Base-by-base conservation (phyloP, 2,888 invertebrate species). In the Epistrophella euchroma region DNA sequence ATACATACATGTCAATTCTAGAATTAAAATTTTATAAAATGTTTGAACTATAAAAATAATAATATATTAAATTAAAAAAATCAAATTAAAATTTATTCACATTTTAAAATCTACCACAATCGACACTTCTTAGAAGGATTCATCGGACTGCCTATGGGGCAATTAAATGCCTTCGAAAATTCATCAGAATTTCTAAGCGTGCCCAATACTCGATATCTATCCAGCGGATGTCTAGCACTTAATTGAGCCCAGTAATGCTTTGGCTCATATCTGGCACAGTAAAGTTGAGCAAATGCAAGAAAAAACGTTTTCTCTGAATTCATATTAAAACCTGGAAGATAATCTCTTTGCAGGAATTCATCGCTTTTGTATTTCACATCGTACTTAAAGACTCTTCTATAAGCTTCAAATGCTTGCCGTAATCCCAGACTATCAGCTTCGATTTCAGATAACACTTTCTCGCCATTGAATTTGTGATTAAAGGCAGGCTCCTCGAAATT, bases 111-210 rank as follows among this genome's bases (percentile, higher is more conserved):
- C 40, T 81, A 92, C 91, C 91, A 91, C 15, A 92, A 86, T 19
- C 89, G 87, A 72, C 91, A 91, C 13, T 90, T 89, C 13, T 90
- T 88, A 19, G 88, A 86, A 3, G 91, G 90, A 75, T 91, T 91
- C 91, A 91, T 91, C 77, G 90, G 89, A 13, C 89, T 89, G 10
- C 89, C 90, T 28, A 88, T 84, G 28, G 90, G 90, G 64, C 91
- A 91, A 4, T 88, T 89, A 17, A 91, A 91, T 7, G 89, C 90
- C 0, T 87, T 75, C 0, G 91, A 90, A 68, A 91, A 91, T 35
- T 91, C 91, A 40, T 91, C 91, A 32, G 90, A 92, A 76, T 91
- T 91, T 40, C 90, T 91, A 82, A 91, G 35, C 0, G 92, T 90
- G 56, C 91, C 91, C 62, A 90, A 68, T 1, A 91, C 91, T 0